Conservation (phyloP, 2,797 vertebrate genomes). For the Natrix natrix region DNA sequence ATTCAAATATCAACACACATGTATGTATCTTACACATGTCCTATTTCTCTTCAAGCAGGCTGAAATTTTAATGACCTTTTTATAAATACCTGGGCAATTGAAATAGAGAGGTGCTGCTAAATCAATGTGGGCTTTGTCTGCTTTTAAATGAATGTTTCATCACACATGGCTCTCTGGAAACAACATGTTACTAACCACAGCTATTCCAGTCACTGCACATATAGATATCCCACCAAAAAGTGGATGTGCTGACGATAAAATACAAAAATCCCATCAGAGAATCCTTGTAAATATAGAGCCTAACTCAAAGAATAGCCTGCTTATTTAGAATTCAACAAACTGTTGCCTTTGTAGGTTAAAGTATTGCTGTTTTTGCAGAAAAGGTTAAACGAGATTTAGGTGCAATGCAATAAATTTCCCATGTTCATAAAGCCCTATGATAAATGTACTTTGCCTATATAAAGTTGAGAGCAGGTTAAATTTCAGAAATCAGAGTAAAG, state of each 20-base stretch:
- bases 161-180: not conserved
- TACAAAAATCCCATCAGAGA: not conserved
- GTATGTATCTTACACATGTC: not conserved
- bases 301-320: accelerated
- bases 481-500: conserved; percentile 50
- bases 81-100: not conserved
- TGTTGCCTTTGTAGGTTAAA: conserved; percentile 59
- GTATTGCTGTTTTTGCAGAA: conserved; percentile 59
- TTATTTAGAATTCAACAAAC: conserved; percentile 25
- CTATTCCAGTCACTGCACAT: not conserved
- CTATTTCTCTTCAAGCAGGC: not conserved
- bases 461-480: conserved; percentile 65
- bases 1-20: not conserved
- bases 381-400: conserved; percentile 76
- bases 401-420: conserved; percentile 72
- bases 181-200: not conserved
- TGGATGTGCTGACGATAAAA: not conserved
- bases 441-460: conserved; percentile 68
- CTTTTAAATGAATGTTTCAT: not conserved
- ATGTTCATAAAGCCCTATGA: conserved; percentile 72
- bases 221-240: not conserved
- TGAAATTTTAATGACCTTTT: not conserved
- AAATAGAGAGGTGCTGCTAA: not conserved
- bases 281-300: not conserved
- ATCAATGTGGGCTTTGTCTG: not conserved